Percentiles rank a stretch among this genome's conserved stretches.
These are phyloP conservation scores for Leptodirus hochenwartii DNA, from an alignment of 2,888 invertebrate genomes.

Conservation along the genomic window DNA sequence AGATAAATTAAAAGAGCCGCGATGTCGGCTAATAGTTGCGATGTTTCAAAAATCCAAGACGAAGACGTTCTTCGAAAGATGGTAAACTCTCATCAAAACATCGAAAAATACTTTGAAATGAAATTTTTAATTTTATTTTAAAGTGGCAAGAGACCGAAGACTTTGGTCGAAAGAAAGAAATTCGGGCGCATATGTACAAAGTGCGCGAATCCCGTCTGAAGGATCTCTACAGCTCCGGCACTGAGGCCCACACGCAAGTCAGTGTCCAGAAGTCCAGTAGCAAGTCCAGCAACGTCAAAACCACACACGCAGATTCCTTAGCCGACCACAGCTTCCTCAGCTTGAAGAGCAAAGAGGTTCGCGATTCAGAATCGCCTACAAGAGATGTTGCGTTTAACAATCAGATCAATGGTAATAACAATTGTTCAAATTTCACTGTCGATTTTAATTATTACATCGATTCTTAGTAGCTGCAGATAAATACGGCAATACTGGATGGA, in stretches of 20 bases:
- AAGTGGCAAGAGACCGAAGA: constrained; percentile 80
- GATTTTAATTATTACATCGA: constrained; percentile 2
- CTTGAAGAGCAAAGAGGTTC: constrained; percentile 59
- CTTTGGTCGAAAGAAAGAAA: constrained; percentile 70
- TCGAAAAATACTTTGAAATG: constrained; percentile 1
- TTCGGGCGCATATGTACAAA: constrained; percentile 69
- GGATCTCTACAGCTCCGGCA: constrained; percentile 39
- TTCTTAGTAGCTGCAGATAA: constrained; percentile 15
- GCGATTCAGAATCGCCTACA: constrained; percentile 59
- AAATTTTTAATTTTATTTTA: constrained; percentile 15
- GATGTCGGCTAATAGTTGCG: constrained; percentile 18
- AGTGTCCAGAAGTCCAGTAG: constrained; percentile 16
- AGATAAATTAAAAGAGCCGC: constrained; percentile 3
- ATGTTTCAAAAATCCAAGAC: constrained; percentile 52
- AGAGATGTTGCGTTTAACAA: constrained; percentile 28
- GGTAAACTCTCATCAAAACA: constrained; percentile 29
- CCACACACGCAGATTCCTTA: constrained; percentile 46
- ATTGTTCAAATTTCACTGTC: constrained; percentile 5
- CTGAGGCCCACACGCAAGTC: constrained; percentile 12
- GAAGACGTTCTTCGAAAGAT: constrained; percentile 61
- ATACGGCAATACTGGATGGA: constrained; percentile 42
- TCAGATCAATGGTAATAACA: neutral
- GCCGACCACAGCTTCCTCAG: constrained; percentile 61
- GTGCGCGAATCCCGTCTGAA: constrained; percentile 63
- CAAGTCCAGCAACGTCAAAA: constrained; percentile 13